Base-by-base conservation (phyloP, 2,888 invertebrate genomes). In the Brachyopa scutellaris region DNA sequence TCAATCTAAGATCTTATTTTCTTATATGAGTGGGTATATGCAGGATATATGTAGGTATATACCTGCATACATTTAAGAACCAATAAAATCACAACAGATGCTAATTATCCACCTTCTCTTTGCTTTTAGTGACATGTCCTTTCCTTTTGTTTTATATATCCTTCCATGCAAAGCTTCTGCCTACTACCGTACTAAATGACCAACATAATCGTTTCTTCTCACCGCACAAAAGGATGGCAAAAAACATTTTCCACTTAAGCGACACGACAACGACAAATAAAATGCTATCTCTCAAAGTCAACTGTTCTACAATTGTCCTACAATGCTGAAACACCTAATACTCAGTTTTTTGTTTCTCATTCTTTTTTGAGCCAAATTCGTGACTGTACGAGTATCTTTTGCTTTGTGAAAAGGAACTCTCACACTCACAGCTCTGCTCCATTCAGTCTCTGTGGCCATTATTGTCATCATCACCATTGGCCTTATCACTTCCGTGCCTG, bases 401-500 rank as follows among this genome's bases (percentile, higher is more conserved):
- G 33, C 38, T 69, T 55, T 64, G 57, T 51, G 31, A 57, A 62
- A 80, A 59, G 72, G 72, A 73, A 69, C 59, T 8, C 74, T 33
- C 67, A 42, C 53, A 59, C 62, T 69, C 74, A 61, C 42, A 62
- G 57, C 53, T 62, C 33, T 26, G 70, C 8, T 3, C 26, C 6
- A 5, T 57, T 70, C 26, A 72, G 66, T 70, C 74, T 76, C 53
- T 59, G 51, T 26, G 55, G 76, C 76, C 36, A 77, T 82, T 82
- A 77, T 77, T 76, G 77, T 77, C 70, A 72, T 77, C 77, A 77
- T 77, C 76, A 77, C 77, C 77, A 72, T 77, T 82, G 82, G 82
- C 70, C 82, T 82, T 77, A 82, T 82, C 82, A 82, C 82, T 82
- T 82, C 77, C 82, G 70, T 64, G 62, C 76, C 51, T 70, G 76